Evolutionary conservation across 2,888 invertebrate species (phyloP), one percentile per base, ranked within the genome.

Genomic region (Ecliptopera silaceata): DNA sequence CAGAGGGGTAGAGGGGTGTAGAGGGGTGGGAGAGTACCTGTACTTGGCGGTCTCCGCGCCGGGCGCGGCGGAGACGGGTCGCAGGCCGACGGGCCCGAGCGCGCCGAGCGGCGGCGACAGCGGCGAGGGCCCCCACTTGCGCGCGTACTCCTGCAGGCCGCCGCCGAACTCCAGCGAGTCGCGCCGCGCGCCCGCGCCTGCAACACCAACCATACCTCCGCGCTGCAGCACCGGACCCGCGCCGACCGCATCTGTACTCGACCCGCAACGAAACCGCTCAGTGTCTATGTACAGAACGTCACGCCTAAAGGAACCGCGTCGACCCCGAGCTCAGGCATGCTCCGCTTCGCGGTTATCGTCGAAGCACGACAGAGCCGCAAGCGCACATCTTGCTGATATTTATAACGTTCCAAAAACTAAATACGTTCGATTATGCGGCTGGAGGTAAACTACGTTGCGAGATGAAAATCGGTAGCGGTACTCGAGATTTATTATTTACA

Each of bases 11-110:
- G 20, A 6, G 26, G 4, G 13, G 43, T 29, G 45, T 36, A 17
- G n/a, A 56, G 26, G 52, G 18, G 52, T 15, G 32, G 34, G 39
- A 0, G 18, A 48, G 77, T 86, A 94, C 86, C 96, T 93, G 84
- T 94, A 94, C 84, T 94, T 95, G 71, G 93, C 93, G 68, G 95
- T 96, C 91, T 98, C 98, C 1, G 98, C 97, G 65, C 98, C 98
- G 34, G 98, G 98, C 61, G 98, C 98, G 73, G 91, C 91, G 68
- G 90, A 90, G 59, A 92, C 91, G 75, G 91, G 84, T 62, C 93
- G 85, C 74, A 93, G 92, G 69, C 96, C 96, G 76, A 97, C 75
- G 91, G 81, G 89, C 54, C 94, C 95, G 61, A 94, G 94, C 72
- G 93, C 93, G 82, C 76, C 91, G 64, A 94, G 95, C 69, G 97